phyloP scores from a whole-genome alignment of 2,888 invertebrate species.

The Epinotia brunnichana region DNA sequence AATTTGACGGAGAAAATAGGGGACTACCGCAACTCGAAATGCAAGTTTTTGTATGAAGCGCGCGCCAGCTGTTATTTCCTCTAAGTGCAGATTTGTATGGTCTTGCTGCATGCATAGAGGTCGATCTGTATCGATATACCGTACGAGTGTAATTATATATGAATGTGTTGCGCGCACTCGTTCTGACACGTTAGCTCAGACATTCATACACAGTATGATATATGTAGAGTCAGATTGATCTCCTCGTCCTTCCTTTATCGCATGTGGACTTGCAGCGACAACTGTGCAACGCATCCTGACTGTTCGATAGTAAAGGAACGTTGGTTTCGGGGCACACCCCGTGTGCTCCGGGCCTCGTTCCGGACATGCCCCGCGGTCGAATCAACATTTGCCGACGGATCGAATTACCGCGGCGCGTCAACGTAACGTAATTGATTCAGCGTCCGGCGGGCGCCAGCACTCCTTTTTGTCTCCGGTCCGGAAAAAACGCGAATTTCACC shows the following conservation, averaged over 20 bases:
- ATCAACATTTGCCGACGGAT: slow-evolving; percentile 81
- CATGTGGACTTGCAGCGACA: not conserved
- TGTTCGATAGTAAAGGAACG: not conserved
- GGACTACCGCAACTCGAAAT: too few species aligned
- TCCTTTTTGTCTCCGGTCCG: slow-evolving; percentile 69
- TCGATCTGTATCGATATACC: too few species aligned
- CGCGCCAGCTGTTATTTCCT: too few species aligned
- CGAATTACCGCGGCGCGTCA: slow-evolving; percentile 77
- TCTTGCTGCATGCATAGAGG: too few species aligned
- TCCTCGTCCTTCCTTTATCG: not conserved
- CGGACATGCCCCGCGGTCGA: slow-evolving; percentile 71
- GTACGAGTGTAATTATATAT: too few species aligned
- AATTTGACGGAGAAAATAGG: too few species aligned
- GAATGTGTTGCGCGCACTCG: not conserved
- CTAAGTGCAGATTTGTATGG: too few species aligned
- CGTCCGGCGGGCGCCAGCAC: slow-evolving; percentile 68
- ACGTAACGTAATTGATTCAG: slow-evolving; percentile 79
- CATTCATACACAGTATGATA: not conserved
- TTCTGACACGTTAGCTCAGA: not conserved
- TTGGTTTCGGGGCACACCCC: slow-evolving; percentile 42
- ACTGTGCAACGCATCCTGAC: not conserved
- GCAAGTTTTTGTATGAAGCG: too few species aligned
- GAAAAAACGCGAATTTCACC: slow-evolving; percentile 69
- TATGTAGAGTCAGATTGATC: not conserved
- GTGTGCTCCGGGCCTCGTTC: slow-evolving; percentile 38